These are phyloP conservation scores for Taeniopygia guttata DNA, from an alignment of 2,797 vertebrate genomes.

Conservation along the genomic window DNA sequence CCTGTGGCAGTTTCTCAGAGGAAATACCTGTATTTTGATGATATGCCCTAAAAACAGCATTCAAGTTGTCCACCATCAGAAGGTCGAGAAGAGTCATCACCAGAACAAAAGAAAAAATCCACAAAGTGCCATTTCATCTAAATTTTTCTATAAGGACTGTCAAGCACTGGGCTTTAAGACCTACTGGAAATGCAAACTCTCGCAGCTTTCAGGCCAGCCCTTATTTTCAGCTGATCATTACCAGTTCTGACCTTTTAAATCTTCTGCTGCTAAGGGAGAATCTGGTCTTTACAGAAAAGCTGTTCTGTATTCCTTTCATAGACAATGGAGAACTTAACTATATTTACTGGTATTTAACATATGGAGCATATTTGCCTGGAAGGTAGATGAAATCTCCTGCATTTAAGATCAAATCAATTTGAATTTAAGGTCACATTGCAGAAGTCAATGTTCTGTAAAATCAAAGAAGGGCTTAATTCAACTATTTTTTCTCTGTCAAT, in stretches of 20 bases:
- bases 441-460: conserved; percentile 50
- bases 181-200: conserved; percentile 13
- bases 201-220: conserved; percentile 16
- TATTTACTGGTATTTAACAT: conserved; percentile 68
- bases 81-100: not conserved
- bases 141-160: not conserved
- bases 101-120: not conserved
- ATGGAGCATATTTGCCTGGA: conserved; percentile 64
- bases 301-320: conserved; percentile 51
- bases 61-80: not conserved
- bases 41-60: not conserved
- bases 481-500: not conserved
- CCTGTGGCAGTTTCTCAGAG: not conserved
- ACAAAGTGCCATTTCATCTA: not conserved
- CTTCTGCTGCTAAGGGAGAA: conserved; percentile 61
- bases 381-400: conserved; percentile 56
- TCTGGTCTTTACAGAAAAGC: conserved; percentile 59
- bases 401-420: conserved; percentile 68
- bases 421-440: conserved; percentile 67
- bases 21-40: not conserved
- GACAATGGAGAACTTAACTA: conserved; percentile 51
- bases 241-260: conserved; percentile 65
- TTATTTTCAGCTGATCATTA: conserved; percentile 64
- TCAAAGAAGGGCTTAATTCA: conserved; percentile 58
- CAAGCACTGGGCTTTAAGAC: not conserved